phyloP scores from a whole-genome alignment of 2,113 vertebrate species.

The Pseudorhombus dupliciocellatus region DNA sequence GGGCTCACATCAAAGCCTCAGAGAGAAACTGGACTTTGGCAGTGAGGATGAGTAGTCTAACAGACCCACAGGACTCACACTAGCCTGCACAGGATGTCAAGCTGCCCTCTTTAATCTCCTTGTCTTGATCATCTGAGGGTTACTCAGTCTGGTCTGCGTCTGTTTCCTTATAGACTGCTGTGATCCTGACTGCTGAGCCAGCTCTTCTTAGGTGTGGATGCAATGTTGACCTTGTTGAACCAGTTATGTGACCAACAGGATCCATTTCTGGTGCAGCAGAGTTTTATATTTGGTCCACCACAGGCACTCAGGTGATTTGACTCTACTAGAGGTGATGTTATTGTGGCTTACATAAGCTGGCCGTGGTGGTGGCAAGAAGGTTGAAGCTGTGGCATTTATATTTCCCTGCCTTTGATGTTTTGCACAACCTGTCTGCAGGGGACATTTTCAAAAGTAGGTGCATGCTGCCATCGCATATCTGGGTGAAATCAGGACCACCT shows the following conservation, averaged over 20 bases:
- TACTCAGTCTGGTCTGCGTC: constrained; percentile 8
- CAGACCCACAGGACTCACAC: constrained; percentile 37
- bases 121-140: constrained; percentile 7
- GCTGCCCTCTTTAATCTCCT: constrained; percentile 34
- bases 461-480: constrained; percentile 1
- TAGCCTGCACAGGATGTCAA: constrained; percentile 39
- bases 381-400: constrained; percentile 37
- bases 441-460: background rate
- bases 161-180: constrained; percentile 5
- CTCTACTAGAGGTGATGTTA: constrained; percentile 8
- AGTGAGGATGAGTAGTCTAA: constrained; percentile 37
- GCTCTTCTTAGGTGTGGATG: constrained; percentile 33
- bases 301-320: constrained; percentile 21
- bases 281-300: constrained; percentile 36
- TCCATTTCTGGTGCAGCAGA: constrained; percentile 20
- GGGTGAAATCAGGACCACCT: constrained; percentile 52
- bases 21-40: constrained; percentile 22
- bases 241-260: constrained; percentile 22
- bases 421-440: background rate
- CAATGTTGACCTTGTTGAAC: constrained; percentile 47
- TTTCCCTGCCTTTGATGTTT: constrained; percentile 34
- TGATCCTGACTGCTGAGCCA: constrained; percentile 22
- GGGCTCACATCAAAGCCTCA: constrained; percentile 49
- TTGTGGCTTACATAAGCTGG: constrained; percentile 24
- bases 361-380: background rate